Evolutionary conservation across 2,113 vertebrate species (phyloP), one percentile per base, ranked within the genome.

Genomic region (Cairina moschata): DNA sequence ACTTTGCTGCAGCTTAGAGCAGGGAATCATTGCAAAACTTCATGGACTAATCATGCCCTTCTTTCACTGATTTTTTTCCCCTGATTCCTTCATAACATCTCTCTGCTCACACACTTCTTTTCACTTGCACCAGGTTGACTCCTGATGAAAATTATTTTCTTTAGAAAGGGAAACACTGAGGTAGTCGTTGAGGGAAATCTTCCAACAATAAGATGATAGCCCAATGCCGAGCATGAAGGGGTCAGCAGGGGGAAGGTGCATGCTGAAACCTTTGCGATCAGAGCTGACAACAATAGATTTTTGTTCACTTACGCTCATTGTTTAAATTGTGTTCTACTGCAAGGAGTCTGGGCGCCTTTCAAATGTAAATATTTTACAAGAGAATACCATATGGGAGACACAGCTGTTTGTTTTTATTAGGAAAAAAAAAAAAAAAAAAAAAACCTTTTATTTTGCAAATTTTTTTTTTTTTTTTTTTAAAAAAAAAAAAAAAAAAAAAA

Each of bases 351-450:
- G 94, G 97, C 86, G 95, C 96, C 96, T 97, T 97, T 96, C 97
- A 97, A 95, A 97, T 97, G 97, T 97, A 97, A 97, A 97, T 97
- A 97, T 97, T 97, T 97, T 97, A 97, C 96, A 96, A 96, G 96
- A 89, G 96, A 96, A 96, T 95, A 97, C 96, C 97, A 97, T 97
- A 97, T 97, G 97, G 96, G 96, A 97, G 95, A 96, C 94, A 83
- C 96, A 97, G 96, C 93, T 97, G 97, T 96, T 97, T 97, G 93
- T 96, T 97, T 97, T 97, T 97, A 96, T 96, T 95, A 97, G 90
- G 67, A 28, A 75, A 96, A 82, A 95, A 96, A 91, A 87, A 56
- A 40, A 40, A 40, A 38, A 38, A 38, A 38, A 11, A 38, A 96
- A 91, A 86, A 58, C 83, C 73, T 95, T 97, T 96, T 86, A 94